Evolutionary conservation across 2,888 invertebrate species (phyloP).

Genomic region (Stenotaenia linearis): DNA sequence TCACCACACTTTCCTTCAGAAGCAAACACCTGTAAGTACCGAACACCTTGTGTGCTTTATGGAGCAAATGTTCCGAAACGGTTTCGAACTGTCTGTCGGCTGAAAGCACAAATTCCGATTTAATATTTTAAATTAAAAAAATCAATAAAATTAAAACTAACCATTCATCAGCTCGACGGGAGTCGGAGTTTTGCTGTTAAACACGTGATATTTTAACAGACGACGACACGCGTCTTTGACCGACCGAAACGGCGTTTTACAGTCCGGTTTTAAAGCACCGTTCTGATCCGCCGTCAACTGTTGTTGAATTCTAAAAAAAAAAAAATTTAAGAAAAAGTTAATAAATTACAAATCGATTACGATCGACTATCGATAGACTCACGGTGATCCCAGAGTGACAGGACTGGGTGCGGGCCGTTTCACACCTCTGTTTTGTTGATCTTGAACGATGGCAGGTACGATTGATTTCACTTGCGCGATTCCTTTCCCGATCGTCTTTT

Average conservation of each 20-base stretch:
- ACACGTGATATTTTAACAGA: constrained; percentile 69
- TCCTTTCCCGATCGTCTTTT: constrained; percentile 24
- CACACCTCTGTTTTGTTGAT: constrained; percentile 40
- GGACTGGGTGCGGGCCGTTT: constrained; percentile 48
- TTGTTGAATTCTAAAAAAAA: constrained; percentile 59
- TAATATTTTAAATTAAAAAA: background rate
- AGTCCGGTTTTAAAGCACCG: constrained; percentile 66
- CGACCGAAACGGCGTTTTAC: constrained; percentile 59
- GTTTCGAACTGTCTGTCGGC: constrained; percentile 43
- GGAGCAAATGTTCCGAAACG: constrained; percentile 56
- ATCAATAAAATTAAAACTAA: constrained; percentile 35
- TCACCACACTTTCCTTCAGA: constrained; percentile 71
- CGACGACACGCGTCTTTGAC: constrained; percentile 66
- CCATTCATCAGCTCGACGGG: constrained; percentile 55
- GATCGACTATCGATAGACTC: no score
- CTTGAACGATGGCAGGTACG: constrained; percentile 27
- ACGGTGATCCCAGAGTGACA: constrained; percentile 37
- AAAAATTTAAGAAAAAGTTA: no score
- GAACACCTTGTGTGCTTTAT: constrained; percentile 64
- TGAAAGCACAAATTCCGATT: constrained; percentile 32
- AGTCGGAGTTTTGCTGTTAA: constrained; percentile 58
- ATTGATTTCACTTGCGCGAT: constrained; percentile 30
- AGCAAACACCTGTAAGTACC: constrained; percentile 67
- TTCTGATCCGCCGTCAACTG: constrained; percentile 69
- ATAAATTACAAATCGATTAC: no score